Evolutionary conservation across 2,113 vertebrate genomes (phyloP).

Genomic region (Lanius ludovicianus): DNA sequence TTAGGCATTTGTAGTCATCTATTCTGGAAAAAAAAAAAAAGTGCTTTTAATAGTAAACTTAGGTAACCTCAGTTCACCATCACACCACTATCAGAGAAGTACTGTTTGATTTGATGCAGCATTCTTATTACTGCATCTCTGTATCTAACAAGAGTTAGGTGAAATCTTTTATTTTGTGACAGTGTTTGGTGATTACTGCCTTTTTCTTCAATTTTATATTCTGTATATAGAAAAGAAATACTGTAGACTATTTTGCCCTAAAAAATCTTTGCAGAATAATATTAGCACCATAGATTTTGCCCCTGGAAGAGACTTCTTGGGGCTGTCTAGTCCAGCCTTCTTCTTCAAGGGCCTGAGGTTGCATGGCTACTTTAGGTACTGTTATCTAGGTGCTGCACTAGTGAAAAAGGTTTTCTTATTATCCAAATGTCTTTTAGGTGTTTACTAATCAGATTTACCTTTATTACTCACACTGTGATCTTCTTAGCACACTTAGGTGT

Average conservation of each 20-base stretch:
- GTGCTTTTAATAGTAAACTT: neutral
- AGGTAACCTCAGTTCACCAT: neutral
- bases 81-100: neutral
- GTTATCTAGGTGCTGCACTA: neutral
- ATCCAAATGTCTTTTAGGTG: neutral
- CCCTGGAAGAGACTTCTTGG: neutral
- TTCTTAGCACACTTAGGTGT: neutral
- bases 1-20: neutral
- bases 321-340: neutral
- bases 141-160: neutral
- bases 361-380: accelerated
- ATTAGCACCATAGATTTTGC: neutral
- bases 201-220: neutral
- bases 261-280: neutral
- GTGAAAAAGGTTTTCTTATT: neutral
- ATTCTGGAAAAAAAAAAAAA: neutral
- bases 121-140: neutral
- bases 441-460: neutral
- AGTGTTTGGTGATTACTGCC: neutral
- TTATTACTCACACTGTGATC: neutral
- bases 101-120: neutral
- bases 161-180: neutral
- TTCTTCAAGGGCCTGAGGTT: neutral
- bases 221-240: neutral
- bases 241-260: neutral